These are phyloP conservation scores for Bembecia ichneumoniformis DNA, from an alignment of 2,888 invertebrate species.

Conservation along the genomic window DNA sequence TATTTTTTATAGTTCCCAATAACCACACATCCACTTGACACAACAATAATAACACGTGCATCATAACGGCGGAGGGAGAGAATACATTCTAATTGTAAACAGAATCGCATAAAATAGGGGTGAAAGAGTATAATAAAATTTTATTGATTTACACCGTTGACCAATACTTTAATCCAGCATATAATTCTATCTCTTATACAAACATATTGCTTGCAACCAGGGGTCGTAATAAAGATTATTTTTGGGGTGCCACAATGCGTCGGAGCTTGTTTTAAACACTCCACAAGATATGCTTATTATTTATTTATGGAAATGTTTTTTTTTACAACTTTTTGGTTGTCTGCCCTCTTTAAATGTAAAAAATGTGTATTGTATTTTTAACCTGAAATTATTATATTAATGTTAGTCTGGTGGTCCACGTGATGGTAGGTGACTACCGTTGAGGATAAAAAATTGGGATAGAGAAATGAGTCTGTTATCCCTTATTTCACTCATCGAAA, in stretches of 20 bases:
- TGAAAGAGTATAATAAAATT: conserved; percentile 42
- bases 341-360: conserved; percentile 23
- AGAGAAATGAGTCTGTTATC: too few relatives aligned
- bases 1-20: too few relatives aligned
- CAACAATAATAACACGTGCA: conserved; percentile 16
- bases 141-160: conserved; percentile 46
- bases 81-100: conserved; percentile 6
- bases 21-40: conserved; percentile 6
- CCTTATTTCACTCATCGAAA: too few relatives aligned
- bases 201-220: conserved; percentile 52
- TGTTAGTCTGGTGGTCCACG: too few relatives aligned
- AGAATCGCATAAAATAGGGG: conserved; percentile 28
- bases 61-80: not conserved
- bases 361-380: too few relatives aligned
- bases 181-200: conserved; percentile 36
- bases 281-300: too few relatives aligned
- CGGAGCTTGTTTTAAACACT: too few relatives aligned
- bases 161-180: conserved; percentile 42
- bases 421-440: too few relatives aligned
- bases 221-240: conserved; percentile 26
- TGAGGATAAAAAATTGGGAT: too few relatives aligned
- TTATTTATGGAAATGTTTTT: too few relatives aligned
- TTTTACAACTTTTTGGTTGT: conserved; percentile 10
- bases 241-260: conserved; percentile 3
- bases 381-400: too few relatives aligned